Evolutionary conservation across 2,888 invertebrate genomes (phyloP).

Genomic region (Caenorhabditis drosophilae): DNA sequence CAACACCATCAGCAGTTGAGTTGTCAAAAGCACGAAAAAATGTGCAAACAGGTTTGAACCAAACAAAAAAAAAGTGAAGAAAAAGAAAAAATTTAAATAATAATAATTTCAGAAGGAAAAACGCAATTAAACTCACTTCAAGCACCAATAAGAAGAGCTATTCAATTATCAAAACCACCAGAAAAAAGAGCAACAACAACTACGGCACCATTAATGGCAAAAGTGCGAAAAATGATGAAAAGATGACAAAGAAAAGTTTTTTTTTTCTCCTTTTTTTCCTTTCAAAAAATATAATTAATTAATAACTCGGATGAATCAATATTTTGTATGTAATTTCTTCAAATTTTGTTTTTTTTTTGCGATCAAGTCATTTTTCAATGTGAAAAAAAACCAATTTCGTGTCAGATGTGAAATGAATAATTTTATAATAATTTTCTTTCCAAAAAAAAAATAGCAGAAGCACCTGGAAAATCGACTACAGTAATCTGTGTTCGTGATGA

Average conservation of each 20-base stretch:
- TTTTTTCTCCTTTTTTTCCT: background rate
- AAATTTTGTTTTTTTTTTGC: background rate
- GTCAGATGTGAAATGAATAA: too few relatives aligned
- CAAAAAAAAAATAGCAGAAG: too few relatives aligned
- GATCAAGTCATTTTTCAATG: background rate
- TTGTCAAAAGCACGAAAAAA: constrained; percentile 28
- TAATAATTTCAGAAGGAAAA: constrained; percentile 22
- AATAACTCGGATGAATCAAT: too few relatives aligned
- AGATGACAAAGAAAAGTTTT: constrained; percentile 13
- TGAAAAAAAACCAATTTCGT: constrained; percentile 1
- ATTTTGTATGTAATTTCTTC: background rate
- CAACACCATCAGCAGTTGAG: constrained; percentile 21
- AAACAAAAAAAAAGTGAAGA: too few relatives aligned
- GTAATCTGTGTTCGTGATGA: too few relatives aligned
- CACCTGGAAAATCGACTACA: too few relatives aligned
- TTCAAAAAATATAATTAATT: background rate
- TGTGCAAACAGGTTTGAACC: constrained; percentile 6
- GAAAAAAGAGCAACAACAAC: constrained; percentile 4
- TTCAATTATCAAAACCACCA: constrained; percentile 3
- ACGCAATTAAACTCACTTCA: constrained; percentile 12
- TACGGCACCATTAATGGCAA: constrained; percentile 34
- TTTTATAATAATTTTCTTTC: too few relatives aligned
- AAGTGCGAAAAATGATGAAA: constrained; percentile 26
- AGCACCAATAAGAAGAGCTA: constrained; percentile 1
- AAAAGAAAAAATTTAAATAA: background rate